Evolutionary conservation across 2,113 vertebrate species (phyloP).

Genomic region (Miniopterus natalensis): DNA sequence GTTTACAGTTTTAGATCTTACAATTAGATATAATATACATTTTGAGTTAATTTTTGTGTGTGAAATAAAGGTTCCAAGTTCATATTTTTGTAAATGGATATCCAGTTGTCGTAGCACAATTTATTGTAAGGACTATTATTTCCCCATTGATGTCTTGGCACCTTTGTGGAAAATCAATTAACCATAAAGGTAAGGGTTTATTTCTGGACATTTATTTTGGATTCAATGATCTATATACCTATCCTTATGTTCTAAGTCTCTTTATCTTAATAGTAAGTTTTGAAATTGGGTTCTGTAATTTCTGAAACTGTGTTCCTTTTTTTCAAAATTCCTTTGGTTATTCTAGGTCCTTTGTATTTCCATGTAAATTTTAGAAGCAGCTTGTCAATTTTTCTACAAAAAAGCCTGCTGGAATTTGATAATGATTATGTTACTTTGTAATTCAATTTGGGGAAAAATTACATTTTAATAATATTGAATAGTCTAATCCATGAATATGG

Average conservation of each 20-base stretch:
- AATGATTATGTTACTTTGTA: constrained; percentile 18
- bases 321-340: constrained; percentile 10
- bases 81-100: constrained; percentile 44
- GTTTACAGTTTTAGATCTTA: neutral
- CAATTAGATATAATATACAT: neutral
- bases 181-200: constrained; percentile 10
- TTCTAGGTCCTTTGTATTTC: constrained; percentile 29
- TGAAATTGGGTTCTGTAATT: constrained; percentile 7
- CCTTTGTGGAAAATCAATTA: constrained; percentile 32
- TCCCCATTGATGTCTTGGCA: constrained; percentile 25
- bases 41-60: constrained; percentile 56
- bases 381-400: constrained; percentile 52
- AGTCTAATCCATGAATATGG: constrained; percentile 50
- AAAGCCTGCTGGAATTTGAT: constrained; percentile 7
- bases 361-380: constrained; percentile 51
- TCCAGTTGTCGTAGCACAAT: neutral
- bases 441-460: constrained; percentile 42
- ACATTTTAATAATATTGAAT: constrained; percentile 58
- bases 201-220: constrained; percentile 19
- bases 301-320: constrained; percentile 43
- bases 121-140: constrained; percentile 26
- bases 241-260: neutral
- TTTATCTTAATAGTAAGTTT: constrained; percentile 41
- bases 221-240: constrained; percentile 15
- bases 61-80: neutral